Conservation (phyloP, 2,797 vertebrate species). For the Anas acuta region DNA sequence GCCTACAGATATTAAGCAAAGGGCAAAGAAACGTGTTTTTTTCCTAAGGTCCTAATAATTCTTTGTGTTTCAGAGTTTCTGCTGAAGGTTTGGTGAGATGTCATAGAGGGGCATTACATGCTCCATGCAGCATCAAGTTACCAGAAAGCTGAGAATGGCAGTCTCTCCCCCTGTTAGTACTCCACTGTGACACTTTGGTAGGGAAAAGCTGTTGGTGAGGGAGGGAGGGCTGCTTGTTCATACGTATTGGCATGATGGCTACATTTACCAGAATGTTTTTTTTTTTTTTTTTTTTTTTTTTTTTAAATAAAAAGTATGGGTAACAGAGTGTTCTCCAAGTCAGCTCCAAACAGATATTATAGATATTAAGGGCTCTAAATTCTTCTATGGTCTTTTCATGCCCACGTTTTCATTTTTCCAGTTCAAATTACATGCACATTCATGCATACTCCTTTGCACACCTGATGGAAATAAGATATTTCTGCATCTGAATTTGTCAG, state of each 20-base stretch:
- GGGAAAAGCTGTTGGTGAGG: neutral
- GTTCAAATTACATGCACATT: neutral
- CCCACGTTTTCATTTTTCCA: neutral
- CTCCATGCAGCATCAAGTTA: neutral
- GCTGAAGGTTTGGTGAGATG: neutral
- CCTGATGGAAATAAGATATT: neutral
- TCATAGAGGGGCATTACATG: neutral
- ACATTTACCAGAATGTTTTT: neutral
- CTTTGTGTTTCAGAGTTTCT: neutral
- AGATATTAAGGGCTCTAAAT: neutral
- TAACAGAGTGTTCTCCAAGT: neutral
- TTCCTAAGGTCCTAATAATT: neutral
- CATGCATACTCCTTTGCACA: neutral
- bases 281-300: too few relatives aligned
- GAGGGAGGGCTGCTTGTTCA: neutral
- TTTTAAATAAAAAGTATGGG: neutral
- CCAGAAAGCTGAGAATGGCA: neutral
- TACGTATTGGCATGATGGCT: fast-evolving
- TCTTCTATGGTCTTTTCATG: fast-evolving
- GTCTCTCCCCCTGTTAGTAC: too few relatives aligned
- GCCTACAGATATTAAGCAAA: neutral
- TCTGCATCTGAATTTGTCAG: neutral
- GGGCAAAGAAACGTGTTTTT: neutral
- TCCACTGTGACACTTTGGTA: neutral
- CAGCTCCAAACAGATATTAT: neutral